Evolutionary conservation across 2,113 vertebrate genomes (phyloP).

Genomic region (Rhinoptilus africanus): DNA sequence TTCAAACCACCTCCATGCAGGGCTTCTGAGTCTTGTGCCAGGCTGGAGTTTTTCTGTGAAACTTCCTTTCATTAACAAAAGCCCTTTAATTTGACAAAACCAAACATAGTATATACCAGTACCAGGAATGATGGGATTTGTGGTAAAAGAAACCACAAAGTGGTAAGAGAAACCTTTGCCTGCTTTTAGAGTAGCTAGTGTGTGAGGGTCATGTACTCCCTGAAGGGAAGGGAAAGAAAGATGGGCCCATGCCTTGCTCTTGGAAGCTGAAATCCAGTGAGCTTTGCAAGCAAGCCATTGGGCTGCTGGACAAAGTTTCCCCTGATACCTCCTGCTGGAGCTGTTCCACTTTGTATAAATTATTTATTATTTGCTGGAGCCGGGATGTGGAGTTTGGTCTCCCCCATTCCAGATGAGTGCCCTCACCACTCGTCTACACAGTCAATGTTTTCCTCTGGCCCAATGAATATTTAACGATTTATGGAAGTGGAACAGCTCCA

Average conservation of each 20-base stretch:
- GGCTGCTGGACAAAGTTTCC: neutral
- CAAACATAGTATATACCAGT: neutral
- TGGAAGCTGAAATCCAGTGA: neutral
- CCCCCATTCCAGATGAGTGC: conserved; percentile 40
- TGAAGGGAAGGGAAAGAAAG: neutral
- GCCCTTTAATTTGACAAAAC: neutral
- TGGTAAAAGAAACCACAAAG: no score
- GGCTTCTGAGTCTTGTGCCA: neutral
- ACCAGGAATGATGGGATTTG: neutral
- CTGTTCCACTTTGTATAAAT: conserved; percentile 19
- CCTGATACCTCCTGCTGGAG: neutral
- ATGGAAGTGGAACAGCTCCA: conserved; percentile 50
- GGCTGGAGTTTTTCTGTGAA: neutral
- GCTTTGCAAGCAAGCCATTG: neutral
- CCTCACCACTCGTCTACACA: neutral
- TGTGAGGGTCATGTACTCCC: neutral
- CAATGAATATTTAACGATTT: conserved; percentile 52
- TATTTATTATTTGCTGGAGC: conserved; percentile 37
- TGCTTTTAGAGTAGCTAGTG: neutral
- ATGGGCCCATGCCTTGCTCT: neutral
- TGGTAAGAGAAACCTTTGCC: neutral
- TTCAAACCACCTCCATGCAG: neutral
- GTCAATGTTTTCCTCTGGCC: conserved; percentile 29
- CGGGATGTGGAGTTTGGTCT: neutral
- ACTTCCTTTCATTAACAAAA: neutral